Evolutionary conservation across 2,113 vertebrate genomes (phyloP).

Genomic region (Pseudolaguvia tuberculata): DNA sequence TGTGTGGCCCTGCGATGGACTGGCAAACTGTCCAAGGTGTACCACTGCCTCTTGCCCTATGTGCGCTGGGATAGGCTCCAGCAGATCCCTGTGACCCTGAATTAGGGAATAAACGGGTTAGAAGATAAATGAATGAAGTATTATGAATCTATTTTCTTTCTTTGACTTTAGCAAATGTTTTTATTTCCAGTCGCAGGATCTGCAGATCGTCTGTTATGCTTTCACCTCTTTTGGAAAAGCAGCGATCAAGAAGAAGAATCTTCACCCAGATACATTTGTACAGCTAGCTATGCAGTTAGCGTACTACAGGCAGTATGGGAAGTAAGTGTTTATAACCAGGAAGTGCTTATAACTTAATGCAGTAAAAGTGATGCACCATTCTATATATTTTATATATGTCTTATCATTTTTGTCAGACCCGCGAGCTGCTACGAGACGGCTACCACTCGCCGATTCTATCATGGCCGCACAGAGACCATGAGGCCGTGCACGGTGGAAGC

Average conservation of each 20-base stretch:
- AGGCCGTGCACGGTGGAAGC: slow-evolving; percentile 83
- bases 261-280: slow-evolving; percentile 91
- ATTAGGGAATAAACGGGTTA: too few relatives aligned
- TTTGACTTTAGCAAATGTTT: neutral
- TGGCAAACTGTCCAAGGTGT: too few relatives aligned
- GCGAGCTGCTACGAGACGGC: slow-evolving; percentile 95
- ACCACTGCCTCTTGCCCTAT: too few relatives aligned
- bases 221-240: slow-evolving; percentile 89
- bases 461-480: slow-evolving; percentile 93
- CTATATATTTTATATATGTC: neutral
- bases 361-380: neutral
- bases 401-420: slow-evolving; percentile 63
- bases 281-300: slow-evolving; percentile 90
- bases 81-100: too few relatives aligned
- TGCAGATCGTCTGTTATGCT: slow-evolving; percentile 74
- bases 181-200: slow-evolving; percentile 70
- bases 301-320: slow-evolving; percentile 78
- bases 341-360: neutral
- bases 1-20: too few relatives aligned
- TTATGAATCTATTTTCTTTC: neutral
- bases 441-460: slow-evolving; percentile 85
- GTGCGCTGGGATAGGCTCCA: too few relatives aligned
- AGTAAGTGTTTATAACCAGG: slow-evolving; percentile 60
- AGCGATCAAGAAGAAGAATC: slow-evolving; percentile 72
- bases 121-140: neutral